Evolutionary conservation across 2,888 invertebrate genomes (phyloP).

Genomic region (Ectemnius cavifrons): DNA sequence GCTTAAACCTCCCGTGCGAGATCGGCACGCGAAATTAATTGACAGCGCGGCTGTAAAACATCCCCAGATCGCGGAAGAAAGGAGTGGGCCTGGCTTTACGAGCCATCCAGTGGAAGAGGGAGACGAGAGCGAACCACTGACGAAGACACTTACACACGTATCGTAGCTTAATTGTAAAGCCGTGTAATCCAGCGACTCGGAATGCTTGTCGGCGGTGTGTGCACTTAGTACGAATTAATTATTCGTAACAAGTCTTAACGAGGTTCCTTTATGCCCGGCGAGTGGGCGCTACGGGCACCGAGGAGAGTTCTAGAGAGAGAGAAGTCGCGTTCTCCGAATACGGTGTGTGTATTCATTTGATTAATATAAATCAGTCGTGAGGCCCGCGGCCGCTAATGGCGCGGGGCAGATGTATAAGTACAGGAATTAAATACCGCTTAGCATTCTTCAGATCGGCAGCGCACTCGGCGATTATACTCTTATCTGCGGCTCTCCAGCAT

Average conservation of each 20-base stretch:
- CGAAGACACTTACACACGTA: background rate
- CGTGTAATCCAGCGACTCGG: constrained; percentile 12
- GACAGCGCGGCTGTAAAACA: background rate
- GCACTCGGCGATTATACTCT: constrained; percentile 52
- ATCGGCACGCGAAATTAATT: constrained; percentile 3
- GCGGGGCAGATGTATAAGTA: constrained; percentile 56
- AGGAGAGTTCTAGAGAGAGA: background rate
- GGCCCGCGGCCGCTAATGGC: constrained; percentile 49
- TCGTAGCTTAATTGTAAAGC: constrained; percentile 19
- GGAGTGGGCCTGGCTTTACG: background rate
- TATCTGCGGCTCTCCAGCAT: constrained; percentile 45
- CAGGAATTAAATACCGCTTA: constrained; percentile 60
- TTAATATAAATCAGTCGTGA: constrained; percentile 59
- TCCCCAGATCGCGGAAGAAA: background rate
- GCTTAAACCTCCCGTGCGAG: background rate
- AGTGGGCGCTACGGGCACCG: no score
- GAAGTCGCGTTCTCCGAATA: constrained; percentile 36
- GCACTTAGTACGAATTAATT: constrained; percentile 46
- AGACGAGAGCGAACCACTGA: background rate
- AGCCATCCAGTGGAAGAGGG: background rate
- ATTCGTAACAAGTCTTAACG: constrained; percentile 48
- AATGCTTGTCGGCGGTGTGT: constrained; percentile 3
- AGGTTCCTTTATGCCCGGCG: constrained; percentile 35
- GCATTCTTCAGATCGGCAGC: constrained; percentile 51
- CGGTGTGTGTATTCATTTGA: constrained; percentile 42